Base-by-base conservation (phyloP, 2,888 invertebrate species). In the Bellardia bayeri region DNA sequence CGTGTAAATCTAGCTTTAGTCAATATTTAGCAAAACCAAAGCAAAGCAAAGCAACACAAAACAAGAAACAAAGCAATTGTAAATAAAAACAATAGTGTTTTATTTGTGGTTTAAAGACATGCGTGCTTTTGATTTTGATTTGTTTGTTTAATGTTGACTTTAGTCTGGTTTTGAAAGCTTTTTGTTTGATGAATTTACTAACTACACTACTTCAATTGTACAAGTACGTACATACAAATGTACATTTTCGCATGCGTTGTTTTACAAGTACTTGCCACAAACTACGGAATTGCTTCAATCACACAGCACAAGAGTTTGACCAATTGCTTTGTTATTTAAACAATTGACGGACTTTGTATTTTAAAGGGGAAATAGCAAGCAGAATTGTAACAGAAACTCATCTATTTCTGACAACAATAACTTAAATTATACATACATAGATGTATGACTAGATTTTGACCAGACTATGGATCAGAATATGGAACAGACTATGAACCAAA, bases 11-110 rank as follows among this genome's bases (percentile, higher is more conserved):
- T n/a, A n/a, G n/a, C n/a, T n/a, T n/a, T n/a, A n/a, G 37, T 51
- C 40, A 51, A 69, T 61, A 40, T 79, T 79, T 79, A 58, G 30
- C 9, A 45, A n/a, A 61, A 9, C 37, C 7, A 16, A 75, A 23
- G 49, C 16, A 69, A 49, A 69, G 37, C 3, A 9, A 16, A n/a
- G 2, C 45, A 72, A 23, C 23, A 23, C 23, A 72, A 64, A 30
- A n/a, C 0, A 54, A 56, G 13, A 72, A 61, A 54, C 23, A 37
- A 8, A 63, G 45, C 5, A 33, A 69, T 8, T 51, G 45, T 30
- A 11, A 23, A 30, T 3, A 30, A 42, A 58, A 58, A 30, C 40
- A 82, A 40, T 49, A 13, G 9, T 23, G 7, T 33, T 6, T 16
- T 13, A 30, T 45, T 66, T 33, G 30, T 66, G 71, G 16, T 37